A percentile compares a stretch with the other conserved stretches of the same genome.
Evolutionary conservation across 2,888 invertebrate species (phyloP).

Genomic region (Sepiola atlantica): DNA sequence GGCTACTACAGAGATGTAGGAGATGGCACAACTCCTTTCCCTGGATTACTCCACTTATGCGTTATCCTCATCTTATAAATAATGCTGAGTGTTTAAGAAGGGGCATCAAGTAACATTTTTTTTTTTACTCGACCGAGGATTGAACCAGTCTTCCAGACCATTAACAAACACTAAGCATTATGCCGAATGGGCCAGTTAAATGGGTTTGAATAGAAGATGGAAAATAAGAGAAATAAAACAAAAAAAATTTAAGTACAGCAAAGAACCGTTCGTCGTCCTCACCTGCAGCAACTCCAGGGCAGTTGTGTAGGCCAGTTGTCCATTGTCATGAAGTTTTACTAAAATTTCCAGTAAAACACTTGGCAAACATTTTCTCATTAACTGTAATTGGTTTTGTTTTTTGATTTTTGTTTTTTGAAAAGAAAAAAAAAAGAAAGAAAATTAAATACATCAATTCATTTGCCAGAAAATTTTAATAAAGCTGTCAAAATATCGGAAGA

Average conservation of each 20-base stretch:
- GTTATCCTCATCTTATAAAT: too few species aligned
- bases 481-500: not conserved
- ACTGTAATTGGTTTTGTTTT: constrained; percentile 51
- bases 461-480: not conserved
- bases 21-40: too few species aligned
- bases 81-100: too few species aligned
- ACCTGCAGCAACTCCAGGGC: constrained; percentile 61
- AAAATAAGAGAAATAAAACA: not conserved
- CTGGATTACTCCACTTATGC: too few species aligned
- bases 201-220: not conserved
- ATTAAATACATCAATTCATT: not conserved
- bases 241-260: not conserved
- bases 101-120: too few species aligned
- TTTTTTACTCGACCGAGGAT: too few species aligned
- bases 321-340: constrained; percentile 60
- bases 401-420: too few species aligned
- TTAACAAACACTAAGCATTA: too few species aligned
- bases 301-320: constrained; percentile 57
- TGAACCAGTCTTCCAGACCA: too few species aligned
- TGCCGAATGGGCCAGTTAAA: too few species aligned
- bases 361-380: constrained; percentile 60
- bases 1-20: too few species aligned
- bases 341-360: constrained; percentile 57
- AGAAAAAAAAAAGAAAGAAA: not conserved
- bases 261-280: not conserved